A percentile compares a stretch with the other conserved stretches of the same genome.
These are phyloP conservation scores for Aphelenchoides besseyi DNA, from an alignment of 1,140 invertebrate species.

Conservation along the genomic window DNA sequence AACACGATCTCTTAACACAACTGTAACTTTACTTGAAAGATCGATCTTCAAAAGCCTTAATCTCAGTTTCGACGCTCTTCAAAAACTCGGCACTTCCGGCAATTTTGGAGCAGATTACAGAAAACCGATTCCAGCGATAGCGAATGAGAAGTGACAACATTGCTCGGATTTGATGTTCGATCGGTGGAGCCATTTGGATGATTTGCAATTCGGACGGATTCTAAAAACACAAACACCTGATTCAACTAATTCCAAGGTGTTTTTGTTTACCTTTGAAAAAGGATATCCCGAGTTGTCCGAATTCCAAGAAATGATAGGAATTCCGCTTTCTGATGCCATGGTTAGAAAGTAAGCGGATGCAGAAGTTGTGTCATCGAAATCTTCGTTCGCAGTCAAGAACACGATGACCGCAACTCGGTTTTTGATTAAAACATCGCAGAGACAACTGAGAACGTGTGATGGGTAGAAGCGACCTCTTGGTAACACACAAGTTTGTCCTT, in stretches of 20 bases:
- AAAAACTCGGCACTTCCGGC: slow-evolving; percentile 48
- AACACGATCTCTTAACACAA: not conserved
- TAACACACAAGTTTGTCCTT: slow-evolving; percentile 51
- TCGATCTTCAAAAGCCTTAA: slow-evolving; percentile 40
- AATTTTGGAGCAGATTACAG: slow-evolving; percentile 57
- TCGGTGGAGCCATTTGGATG: slow-evolving; percentile 61
- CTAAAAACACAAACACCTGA: slow-evolving; percentile 35
- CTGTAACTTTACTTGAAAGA: slow-evolving; percentile 39
- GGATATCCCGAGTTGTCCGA: slow-evolving; percentile 57
- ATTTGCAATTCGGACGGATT: slow-evolving; percentile 44
- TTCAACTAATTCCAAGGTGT: not conserved
- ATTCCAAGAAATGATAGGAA: slow-evolving; percentile 62
- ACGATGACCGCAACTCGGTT: slow-evolving; percentile 51
- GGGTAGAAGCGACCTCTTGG: slow-evolving; percentile 55
- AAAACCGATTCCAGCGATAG: slow-evolving; percentile 58
- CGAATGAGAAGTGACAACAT: slow-evolving; percentile 54
- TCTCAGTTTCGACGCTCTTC: slow-evolving; percentile 45
- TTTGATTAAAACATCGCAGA: slow-evolving; percentile 49
- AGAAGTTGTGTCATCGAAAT: slow-evolving; percentile 43
- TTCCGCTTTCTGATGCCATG: slow-evolving; percentile 55
- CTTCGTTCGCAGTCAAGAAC: slow-evolving; percentile 53
- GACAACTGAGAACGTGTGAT: slow-evolving; percentile 51
- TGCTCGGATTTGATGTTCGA: slow-evolving; percentile 57
- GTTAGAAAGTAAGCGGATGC: slow-evolving; percentile 56
- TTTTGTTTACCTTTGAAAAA: slow-evolving; percentile 39